Evolutionary conservation across 2,888 invertebrate genomes (phyloP).

Genomic region (Agrotis segetum): DNA sequence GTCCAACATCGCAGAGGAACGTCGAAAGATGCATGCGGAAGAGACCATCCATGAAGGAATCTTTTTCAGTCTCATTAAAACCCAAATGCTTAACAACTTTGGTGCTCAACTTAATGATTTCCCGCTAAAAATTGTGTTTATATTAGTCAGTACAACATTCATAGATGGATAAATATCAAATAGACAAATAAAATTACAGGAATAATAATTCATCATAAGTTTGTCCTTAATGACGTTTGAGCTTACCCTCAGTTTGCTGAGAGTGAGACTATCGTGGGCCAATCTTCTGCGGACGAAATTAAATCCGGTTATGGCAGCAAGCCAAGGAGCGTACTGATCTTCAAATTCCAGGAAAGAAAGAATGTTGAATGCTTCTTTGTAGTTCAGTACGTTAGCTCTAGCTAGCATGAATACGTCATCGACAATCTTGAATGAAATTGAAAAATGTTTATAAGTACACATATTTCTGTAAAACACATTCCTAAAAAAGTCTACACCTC

Average conservation of each 20-base stretch:
- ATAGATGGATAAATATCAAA: background rate
- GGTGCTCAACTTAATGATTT: constrained; percentile 83
- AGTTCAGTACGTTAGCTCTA: constrained; percentile 87
- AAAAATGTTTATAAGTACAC: background rate
- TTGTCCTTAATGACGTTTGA: background rate
- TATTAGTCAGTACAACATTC: background rate
- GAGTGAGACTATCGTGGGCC: constrained; percentile 77
- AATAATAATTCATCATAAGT: background rate
- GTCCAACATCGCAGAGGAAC: constrained; percentile 90
- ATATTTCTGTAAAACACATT: background rate
- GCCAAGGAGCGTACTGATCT: constrained; percentile 93
- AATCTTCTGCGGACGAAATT: constrained; percentile 83
- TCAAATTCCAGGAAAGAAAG: constrained; percentile 91
- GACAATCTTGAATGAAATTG: constrained; percentile 82
- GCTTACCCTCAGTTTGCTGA: constrained; percentile 74
- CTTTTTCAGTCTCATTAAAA: constrained; percentile 82
- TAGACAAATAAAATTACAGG: background rate
- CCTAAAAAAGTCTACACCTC: too few species aligned
- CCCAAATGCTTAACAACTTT: constrained; percentile 87
- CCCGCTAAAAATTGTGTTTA: constrained; percentile 76
- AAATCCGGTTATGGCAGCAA: constrained; percentile 90
- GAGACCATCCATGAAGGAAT: constrained; percentile 88
- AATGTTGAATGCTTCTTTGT: constrained; percentile 90
- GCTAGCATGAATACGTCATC: constrained; percentile 93
- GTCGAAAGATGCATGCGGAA: constrained; percentile 89